These are phyloP conservation scores for Pelobates cultripes DNA, from an alignment of 2,797 vertebrate species.

Conservation along the genomic window DNA sequence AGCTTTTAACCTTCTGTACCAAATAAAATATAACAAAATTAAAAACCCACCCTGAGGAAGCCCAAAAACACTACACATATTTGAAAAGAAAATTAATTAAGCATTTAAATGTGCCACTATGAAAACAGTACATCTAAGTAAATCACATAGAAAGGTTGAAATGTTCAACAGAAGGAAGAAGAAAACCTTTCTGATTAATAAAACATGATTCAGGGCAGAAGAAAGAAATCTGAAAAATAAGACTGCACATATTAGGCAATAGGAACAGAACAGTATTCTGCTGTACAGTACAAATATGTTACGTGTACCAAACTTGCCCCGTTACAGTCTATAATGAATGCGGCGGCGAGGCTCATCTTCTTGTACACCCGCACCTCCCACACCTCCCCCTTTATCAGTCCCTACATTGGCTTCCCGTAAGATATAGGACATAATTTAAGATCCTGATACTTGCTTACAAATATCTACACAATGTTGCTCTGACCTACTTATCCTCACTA, in stretches of 20 bases:
- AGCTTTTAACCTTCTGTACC: constrained; percentile 18
- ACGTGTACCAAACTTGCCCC: no score
- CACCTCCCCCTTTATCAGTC: no score
- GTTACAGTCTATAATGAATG: no score
- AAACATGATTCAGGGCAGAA: constrained; percentile 43
- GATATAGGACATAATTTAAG: no score
- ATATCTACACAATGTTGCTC: no score
- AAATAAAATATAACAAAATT: constrained; percentile 12
- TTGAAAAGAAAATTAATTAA: constrained; percentile 50
- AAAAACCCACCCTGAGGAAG: constrained; percentile 6
- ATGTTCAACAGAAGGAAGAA: constrained; percentile 47
- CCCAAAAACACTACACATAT: constrained; percentile 18
- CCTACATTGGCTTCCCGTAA: no score
- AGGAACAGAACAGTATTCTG: background rate
- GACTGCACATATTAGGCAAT: constrained; percentile 35
- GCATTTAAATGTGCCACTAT: constrained; percentile 37
- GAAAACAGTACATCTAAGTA: constrained; percentile 37
- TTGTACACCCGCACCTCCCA: no score
- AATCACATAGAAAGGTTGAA: constrained; percentile 42
- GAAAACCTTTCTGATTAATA: constrained; percentile 44
- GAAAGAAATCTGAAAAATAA: constrained; percentile 51
- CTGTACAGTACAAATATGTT: background rate
- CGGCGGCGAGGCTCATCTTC: no score
- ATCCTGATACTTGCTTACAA: no score
- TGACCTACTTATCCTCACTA: no score